Percentiles rank a stretch among this genome's conserved stretches.
These are phyloP conservation scores for Drosophila mayaguana DNA, from an alignment of 2,888 invertebrate species.

Conservation along the genomic window DNA sequence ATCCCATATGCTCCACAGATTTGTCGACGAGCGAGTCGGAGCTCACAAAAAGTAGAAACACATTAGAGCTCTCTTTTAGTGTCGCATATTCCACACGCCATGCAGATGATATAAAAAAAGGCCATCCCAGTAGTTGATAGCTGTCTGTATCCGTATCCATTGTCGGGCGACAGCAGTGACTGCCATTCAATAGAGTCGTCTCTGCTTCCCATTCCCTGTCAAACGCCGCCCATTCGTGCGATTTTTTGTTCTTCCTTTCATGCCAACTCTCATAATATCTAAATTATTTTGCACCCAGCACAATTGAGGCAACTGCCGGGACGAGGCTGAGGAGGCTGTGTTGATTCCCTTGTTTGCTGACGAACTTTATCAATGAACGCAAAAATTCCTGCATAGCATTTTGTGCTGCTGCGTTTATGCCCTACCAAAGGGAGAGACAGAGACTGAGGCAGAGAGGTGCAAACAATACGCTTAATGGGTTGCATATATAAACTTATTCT, in stretches of 20 bases:
- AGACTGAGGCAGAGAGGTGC: neutral
- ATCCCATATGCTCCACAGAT: slow-evolving; percentile 46
- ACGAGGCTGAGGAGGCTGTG: neutral
- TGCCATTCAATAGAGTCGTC: slow-evolving; percentile 29
- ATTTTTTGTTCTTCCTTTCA: slow-evolving; percentile 8
- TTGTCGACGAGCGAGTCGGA: neutral
- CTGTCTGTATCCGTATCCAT: slow-evolving; percentile 18
- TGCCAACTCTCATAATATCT: slow-evolving; percentile 59
- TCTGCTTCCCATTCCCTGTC: slow-evolving; percentile 4
- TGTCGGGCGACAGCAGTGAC: slow-evolving; percentile 10
- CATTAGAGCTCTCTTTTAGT: slow-evolving; percentile 21
- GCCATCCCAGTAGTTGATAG: slow-evolving; percentile 50
- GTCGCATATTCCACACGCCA: slow-evolving; percentile 30
- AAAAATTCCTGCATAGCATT: slow-evolving; percentile 65
- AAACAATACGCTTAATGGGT: neutral
- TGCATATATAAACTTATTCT: neutral
- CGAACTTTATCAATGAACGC: slow-evolving; percentile 70
- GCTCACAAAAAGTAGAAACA: slow-evolving; percentile 1
- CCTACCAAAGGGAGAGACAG: neutral
- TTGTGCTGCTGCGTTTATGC: slow-evolving; percentile 18
- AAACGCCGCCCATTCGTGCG: slow-evolving; percentile 18
- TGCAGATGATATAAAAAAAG: slow-evolving; percentile 16
- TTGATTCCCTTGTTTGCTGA: slow-evolving; percentile 50
- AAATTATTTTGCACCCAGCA: slow-evolving; percentile 66
- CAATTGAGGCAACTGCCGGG: slow-evolving; percentile 28